Conservation (phyloP, 1,140 invertebrate genomes). For the Thaumetopoea pityocampa region DNA sequence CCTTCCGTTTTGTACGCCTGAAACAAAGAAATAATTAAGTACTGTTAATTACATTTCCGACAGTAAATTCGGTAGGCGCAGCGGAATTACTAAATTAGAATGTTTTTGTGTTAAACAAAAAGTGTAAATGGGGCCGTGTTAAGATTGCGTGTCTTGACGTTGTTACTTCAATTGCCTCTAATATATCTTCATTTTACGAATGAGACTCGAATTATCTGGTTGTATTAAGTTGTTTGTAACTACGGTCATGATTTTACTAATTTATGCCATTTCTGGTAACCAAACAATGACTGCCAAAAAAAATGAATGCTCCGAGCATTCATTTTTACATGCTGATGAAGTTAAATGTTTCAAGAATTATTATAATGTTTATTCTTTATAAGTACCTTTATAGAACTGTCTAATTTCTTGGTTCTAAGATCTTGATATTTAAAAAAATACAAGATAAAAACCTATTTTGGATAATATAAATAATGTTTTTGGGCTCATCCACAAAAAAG, state of each 20-base stretch:
- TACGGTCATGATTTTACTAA: slow-evolving; percentile 14
- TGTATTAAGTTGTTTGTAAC: slow-evolving; percentile 15
- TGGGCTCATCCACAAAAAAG: no score
- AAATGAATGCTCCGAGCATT: no score
- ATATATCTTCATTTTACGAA: slow-evolving; percentile 53
- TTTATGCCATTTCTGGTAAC: no score
- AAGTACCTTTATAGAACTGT: no score
- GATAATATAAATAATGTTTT: no score
- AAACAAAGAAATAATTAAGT: slow-evolving; percentile 52
- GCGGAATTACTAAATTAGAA: slow-evolving; percentile 33
- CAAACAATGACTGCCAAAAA: no score
- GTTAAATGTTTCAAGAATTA: no score
- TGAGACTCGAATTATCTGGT: slow-evolving; percentile 30
- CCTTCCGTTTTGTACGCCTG: slow-evolving; percentile 39
- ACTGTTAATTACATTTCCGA: slow-evolving; percentile 28
- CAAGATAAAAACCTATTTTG: no score
- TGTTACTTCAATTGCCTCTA: slow-evolving; percentile 44
- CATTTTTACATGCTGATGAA: no score
- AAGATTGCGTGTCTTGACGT: slow-evolving; percentile 38
- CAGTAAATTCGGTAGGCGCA: slow-evolving; percentile 39
- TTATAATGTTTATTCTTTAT: no score
- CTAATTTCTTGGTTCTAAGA: no score
- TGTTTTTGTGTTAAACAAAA: slow-evolving; percentile 34
- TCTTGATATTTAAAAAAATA: no score
- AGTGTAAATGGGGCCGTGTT: slow-evolving; percentile 33